These are phyloP conservation scores for Dysidea cf. avara DNA, from an alignment of 37 sponge, comb jelly and placozoan genomes.

Conservation along the genomic window DNA sequence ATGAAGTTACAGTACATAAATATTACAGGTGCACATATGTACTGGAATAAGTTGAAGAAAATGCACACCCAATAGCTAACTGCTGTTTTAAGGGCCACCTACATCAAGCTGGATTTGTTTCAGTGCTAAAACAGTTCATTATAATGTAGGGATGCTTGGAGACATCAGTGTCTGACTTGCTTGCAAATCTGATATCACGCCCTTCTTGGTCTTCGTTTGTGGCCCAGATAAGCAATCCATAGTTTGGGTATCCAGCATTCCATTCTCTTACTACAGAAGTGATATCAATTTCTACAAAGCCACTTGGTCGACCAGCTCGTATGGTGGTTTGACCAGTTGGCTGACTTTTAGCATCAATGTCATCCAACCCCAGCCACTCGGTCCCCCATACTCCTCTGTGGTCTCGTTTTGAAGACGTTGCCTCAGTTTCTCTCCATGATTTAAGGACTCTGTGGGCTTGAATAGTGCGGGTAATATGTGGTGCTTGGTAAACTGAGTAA, in stretches of 20 bases:
- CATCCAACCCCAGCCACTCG: constrained; percentile 27
- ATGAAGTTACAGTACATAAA: no score
- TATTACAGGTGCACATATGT: no score
- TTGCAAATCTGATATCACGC: constrained; percentile 23
- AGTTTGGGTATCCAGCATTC: constrained; percentile 26
- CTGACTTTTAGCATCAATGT: constrained; percentile 18
- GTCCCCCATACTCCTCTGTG: constrained; percentile 6
- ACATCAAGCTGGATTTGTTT: no score
- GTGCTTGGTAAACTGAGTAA: constrained; percentile 11
- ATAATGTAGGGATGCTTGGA: constrained; percentile 5
- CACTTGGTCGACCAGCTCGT: constrained; percentile 8
- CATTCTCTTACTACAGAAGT: constrained; percentile 29
- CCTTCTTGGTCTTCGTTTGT: constrained; percentile 14
- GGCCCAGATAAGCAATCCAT: constrained; percentile 37
- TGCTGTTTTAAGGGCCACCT: no score
- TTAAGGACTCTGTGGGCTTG: constrained; percentile 14
- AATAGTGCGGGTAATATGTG: constrained; percentile 15
- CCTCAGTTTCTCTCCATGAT: constrained; percentile 35
- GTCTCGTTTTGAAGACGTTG: constrained; percentile 8
- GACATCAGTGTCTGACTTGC: background rate
- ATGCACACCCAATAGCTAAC: no score
- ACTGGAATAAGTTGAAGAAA: no score
- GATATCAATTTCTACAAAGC: constrained; percentile 24
- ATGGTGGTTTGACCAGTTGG: constrained; percentile 5
- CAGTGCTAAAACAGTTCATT: no score